Evolutionary conservation across 2,888 invertebrate species (phyloP).

Genomic region (Tipula lateralis): DNA sequence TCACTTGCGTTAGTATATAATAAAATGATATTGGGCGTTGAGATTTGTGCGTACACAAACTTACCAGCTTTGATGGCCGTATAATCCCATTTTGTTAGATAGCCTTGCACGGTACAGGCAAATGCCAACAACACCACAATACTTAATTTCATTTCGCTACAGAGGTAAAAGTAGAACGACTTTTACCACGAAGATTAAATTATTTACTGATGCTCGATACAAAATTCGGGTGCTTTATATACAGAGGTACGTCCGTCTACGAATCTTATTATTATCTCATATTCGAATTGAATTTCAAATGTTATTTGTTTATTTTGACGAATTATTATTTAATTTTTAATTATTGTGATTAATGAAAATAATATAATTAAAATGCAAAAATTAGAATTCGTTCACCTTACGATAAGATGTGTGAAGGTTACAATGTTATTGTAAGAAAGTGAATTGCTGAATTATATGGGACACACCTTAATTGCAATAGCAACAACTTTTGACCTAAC

Average conservation of each 20-base stretch:
- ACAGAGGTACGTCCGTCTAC: not conserved
- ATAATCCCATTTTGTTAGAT: not conserved
- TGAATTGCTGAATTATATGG: not conserved
- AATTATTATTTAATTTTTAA: not conserved
- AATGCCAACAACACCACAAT: not conserved
- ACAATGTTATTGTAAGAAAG: not conserved
- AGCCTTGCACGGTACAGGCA: not conserved
- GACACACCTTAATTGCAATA: not conserved
- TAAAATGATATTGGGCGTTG: no score
- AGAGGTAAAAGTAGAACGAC: not conserved
- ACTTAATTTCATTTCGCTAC: not conserved
- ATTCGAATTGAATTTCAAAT: no score
- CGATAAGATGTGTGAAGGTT: not conserved
- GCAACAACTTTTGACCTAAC: no score
- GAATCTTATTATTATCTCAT: not conserved
- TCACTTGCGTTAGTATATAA: no score
- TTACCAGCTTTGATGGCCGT: conserved; percentile 29
- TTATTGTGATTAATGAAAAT: not conserved
- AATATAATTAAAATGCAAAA: not conserved
- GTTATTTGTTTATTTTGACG: not conserved
- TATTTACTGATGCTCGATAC: not conserved
- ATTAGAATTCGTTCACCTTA: not conserved
- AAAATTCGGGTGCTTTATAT: not conserved
- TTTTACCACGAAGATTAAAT: not conserved
- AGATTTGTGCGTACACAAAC: not conserved